Conservation (phyloP, 2,113 vertebrate species). For the Egretta garzetta region DNA sequence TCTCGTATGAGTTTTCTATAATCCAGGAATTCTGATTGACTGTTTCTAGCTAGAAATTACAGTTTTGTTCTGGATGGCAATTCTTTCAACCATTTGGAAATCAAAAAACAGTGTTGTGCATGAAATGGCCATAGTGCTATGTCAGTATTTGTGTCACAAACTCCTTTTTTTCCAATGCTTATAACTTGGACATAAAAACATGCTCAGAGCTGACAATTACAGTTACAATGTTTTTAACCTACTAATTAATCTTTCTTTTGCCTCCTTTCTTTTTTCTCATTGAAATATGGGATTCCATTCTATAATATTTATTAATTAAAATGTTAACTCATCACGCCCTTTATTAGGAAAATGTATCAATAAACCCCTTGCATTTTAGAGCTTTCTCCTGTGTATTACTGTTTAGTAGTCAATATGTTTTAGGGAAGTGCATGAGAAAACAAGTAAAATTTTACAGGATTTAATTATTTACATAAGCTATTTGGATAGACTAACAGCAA, state of each 20-base stretch:
- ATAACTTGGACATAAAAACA: neutral
- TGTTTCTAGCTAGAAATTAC: slow-evolving; percentile 61
- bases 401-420: neutral
- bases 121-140: slow-evolving; percentile 18
- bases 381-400: neutral
- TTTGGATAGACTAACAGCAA: neutral
- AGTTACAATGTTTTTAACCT: neutral
- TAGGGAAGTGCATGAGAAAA: neutral
- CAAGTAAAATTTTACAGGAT: neutral
- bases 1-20: slow-evolving; percentile 71
- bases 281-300: neutral
- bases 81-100: slow-evolving; percentile 36
- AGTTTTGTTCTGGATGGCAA: slow-evolving; percentile 50
- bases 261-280: neutral
- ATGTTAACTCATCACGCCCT: neutral
- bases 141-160: slow-evolving; percentile 43
- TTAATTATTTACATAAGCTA: neutral
- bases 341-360: neutral
- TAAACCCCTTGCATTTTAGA: neutral
- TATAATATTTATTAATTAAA: neutral
- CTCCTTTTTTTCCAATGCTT: neutral
- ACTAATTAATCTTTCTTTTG: neutral
- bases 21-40: slow-evolving; percentile 72
- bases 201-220: neutral
- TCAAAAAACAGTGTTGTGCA: slow-evolving; percentile 36